Conservation (phyloP, 2,113 vertebrate genomes). For the Labeo catla region DNA sequence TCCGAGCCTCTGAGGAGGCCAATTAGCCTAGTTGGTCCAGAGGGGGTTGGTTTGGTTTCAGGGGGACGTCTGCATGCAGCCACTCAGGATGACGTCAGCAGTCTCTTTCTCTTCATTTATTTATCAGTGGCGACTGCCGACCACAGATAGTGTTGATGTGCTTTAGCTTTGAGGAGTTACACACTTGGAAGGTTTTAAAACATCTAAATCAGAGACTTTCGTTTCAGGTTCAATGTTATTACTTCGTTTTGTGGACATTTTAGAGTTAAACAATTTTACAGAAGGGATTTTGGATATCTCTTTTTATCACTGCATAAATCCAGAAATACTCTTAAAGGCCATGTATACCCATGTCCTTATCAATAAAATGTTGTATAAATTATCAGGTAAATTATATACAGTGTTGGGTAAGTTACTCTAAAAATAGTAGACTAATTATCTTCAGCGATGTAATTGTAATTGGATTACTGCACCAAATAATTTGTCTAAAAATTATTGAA, state of each 20-base stretch:
- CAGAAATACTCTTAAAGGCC: neutral
- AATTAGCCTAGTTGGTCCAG: conserved; percentile 51
- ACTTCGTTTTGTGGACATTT: neutral
- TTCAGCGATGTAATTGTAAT: neutral
- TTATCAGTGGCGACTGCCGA: conserved; percentile 55
- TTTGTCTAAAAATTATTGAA: too few species aligned
- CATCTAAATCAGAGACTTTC: too few species aligned
- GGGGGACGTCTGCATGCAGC: neutral
- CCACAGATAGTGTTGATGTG: conserved; percentile 47
- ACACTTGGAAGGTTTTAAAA: neutral
- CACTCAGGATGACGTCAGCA: conserved; percentile 50
- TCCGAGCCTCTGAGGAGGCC: conserved; percentile 6
- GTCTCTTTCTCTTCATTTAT: conserved; percentile 63
- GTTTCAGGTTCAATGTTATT: neutral
- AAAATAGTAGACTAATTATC: too few species aligned
- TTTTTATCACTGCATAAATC: neutral
- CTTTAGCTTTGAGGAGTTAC: neutral
- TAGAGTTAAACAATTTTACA: neutral
- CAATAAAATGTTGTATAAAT: too few species aligned
- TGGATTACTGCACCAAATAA: neutral
- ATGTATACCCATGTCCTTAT: too few species aligned
- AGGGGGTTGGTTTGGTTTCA: conserved; percentile 44
- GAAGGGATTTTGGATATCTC: too few species aligned
- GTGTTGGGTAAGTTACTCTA: too few species aligned
- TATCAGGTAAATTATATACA: neutral